These are phyloP conservation scores for Anoplius nigerrimus DNA, from an alignment of 2,888 invertebrate genomes.

Conservation along the genomic window DNA sequence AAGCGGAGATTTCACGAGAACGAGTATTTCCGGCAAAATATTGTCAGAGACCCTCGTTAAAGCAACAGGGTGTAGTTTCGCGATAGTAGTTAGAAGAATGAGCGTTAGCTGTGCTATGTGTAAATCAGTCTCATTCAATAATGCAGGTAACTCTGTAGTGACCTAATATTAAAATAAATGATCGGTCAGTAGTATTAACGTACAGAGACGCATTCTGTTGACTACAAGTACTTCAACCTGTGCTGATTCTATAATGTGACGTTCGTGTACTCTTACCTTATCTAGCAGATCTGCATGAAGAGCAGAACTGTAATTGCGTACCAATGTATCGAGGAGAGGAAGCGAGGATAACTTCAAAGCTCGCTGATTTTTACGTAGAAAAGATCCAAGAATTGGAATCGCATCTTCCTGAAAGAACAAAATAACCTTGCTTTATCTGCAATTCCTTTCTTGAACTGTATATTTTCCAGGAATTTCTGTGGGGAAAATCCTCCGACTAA, in stretches of 20 bases:
- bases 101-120: constrained; percentile 96
- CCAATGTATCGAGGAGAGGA: constrained; percentile 91
- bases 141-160: constrained; percentile 90
- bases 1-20: constrained; percentile 92
- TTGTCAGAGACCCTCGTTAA: constrained; percentile 83
- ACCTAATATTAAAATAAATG: constrained; percentile 75
- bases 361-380: constrained; percentile 96
- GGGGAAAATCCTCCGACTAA: too few relatives aligned
- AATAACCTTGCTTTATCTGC: constrained; percentile 60
- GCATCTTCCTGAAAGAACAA: constrained; percentile 82
- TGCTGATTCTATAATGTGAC: background rate
- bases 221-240: background rate
- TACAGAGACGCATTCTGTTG: background rate
- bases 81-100: constrained; percentile 88
- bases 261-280: constrained; percentile 75
- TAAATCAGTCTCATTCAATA: constrained; percentile 95
- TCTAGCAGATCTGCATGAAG: constrained; percentile 84
- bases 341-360: constrained; percentile 94
- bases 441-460: too few relatives aligned
- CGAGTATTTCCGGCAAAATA: constrained; percentile 90
- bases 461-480: too few relatives aligned
- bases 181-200: background rate
- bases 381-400: constrained; percentile 94
- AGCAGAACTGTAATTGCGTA: constrained; percentile 88
- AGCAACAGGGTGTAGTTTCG: constrained; percentile 86